phyloP scores from a whole-genome alignment of 2,888 invertebrate species.

The Drosophila mayaguana region DNA sequence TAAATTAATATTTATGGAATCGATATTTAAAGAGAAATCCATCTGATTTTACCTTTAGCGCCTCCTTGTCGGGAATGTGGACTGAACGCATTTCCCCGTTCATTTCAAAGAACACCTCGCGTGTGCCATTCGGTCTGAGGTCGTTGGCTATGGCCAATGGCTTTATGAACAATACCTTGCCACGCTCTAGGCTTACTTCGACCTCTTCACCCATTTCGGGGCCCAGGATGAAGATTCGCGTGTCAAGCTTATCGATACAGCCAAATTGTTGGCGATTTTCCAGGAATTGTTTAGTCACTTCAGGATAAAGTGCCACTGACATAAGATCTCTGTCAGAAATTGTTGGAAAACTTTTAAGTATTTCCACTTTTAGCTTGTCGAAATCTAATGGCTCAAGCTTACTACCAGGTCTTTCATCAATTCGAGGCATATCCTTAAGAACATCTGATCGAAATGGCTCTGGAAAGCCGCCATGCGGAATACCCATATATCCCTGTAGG shows the following conservation, averaged over 20 bases:
- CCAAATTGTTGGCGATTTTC: conserved; percentile 94
- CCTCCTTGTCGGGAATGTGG: conserved; percentile 96
- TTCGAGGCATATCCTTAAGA: conserved; percentile 91
- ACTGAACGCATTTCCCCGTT: conserved; percentile 99
- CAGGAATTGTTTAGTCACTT: conserved; percentile 96
- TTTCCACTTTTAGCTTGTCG: conserved; percentile 89
- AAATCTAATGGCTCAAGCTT: conserved; percentile 94
- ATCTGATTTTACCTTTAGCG: conserved; percentile 83
- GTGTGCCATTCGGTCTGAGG: conserved; percentile 94
- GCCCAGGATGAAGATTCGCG: conserved; percentile 97
- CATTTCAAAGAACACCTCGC: conserved; percentile 99
- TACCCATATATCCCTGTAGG: conserved; percentile 97
- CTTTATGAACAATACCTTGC: conserved; percentile 97
- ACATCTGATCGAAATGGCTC: conserved; percentile 96
- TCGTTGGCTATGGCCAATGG: conserved; percentile 97
- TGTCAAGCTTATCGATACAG: conserved; percentile 97
- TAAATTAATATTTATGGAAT: background rate
- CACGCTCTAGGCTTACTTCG: conserved; percentile 96
- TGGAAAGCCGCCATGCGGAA: conserved; percentile 98
- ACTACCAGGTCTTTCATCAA: conserved; percentile 96
- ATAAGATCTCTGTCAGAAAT: conserved; percentile 94
- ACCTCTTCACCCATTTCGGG: conserved; percentile 94
- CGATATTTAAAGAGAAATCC: too few relatives aligned
- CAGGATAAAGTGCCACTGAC: conserved; percentile 98
- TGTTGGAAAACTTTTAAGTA: conserved; percentile 86